Percentiles rank a stretch among this genome's conserved stretches.
phyloP scores from a whole-genome alignment of 2,888 invertebrate genomes.

The Lasioglossum vierecki region DNA sequence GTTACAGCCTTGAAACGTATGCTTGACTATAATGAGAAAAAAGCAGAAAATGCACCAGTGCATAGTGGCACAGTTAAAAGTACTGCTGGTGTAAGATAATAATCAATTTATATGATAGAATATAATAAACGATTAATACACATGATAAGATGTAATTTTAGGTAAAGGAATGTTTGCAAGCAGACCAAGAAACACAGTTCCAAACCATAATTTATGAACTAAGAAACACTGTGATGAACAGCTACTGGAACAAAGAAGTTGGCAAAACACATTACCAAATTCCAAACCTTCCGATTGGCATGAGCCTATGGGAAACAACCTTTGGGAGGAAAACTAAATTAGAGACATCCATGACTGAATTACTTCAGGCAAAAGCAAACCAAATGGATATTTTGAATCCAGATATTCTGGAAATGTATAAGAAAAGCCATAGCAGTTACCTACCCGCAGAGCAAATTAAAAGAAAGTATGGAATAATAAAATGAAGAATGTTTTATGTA shows the following conservation, averaged over 20 bases:
- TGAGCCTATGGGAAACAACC: slow-evolving; percentile 81
- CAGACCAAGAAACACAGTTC: slow-evolving; percentile 83
- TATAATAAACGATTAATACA: not conserved
- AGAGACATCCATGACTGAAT: slow-evolving; percentile 78
- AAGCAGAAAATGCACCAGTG: not conserved
- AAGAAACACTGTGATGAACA: slow-evolving; percentile 84
- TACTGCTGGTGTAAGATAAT: slow-evolving; percentile 37
- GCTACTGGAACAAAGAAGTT: slow-evolving; percentile 84
- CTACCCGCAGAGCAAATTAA: slow-evolving; percentile 83
- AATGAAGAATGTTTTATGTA: not conserved
- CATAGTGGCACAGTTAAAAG: not conserved
- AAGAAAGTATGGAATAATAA: slow-evolving; percentile 77
- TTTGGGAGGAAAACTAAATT: slow-evolving; percentile 80
- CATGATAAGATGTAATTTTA: slow-evolving; percentile 32
- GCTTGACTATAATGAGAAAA: slow-evolving; percentile 41
- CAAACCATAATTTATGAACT: slow-evolving; percentile 84
- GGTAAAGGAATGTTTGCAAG: slow-evolving; percentile 78
- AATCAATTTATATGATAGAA: not conserved
- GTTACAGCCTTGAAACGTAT: slow-evolving; percentile 41
- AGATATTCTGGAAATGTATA: slow-evolving; percentile 84
- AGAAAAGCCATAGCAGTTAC: slow-evolving; percentile 84
- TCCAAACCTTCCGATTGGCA: slow-evolving; percentile 83
- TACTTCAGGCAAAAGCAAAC: slow-evolving; percentile 83
- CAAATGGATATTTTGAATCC: slow-evolving; percentile 81
- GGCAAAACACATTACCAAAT: slow-evolving; percentile 83